Evolutionary conservation across 2,797 vertebrate genomes (phyloP), one percentile per base, ranked within the genome.

Genomic region (Hirundo rustica): DNA sequence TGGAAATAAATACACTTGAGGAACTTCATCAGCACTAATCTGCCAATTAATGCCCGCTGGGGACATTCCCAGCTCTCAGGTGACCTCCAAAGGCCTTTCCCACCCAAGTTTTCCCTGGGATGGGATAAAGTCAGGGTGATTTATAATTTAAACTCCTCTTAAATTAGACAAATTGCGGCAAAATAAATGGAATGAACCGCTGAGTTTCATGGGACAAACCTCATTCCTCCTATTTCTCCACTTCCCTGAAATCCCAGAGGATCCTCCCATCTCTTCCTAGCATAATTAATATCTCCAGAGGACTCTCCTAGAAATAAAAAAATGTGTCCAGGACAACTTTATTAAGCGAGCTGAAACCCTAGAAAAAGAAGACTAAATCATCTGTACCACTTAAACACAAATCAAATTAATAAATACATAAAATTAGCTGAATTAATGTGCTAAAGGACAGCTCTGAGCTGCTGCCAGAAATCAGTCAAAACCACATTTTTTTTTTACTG

Each of bases 81-180:
- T 32, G 89, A 82, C 82, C 88, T 82, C 76, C 55, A 83, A 76
- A 79, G 19, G 75, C 25, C n/a, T 34, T 65, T 86, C 53, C 64
- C 61, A 48, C 17, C 3, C 14, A 0, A 5, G 8, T 29, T 30
- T 32, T 9, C 29, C 42, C 57, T 30, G 58, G 3, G 7, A 81
- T 2, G 62, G 36, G 1, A 16, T 4, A 13, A 84, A 34, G 16
- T 20, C 8, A 38, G 38, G 48, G 29, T 26, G 44, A 67, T 65
- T 53, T 38, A 16, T 3, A 25, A 10, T 38, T 48, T n/a, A n/a
- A 25, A 3, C 3, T 11, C 5, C 2, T 7, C 23, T 21, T 21
- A 13, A 66, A n/a, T 12, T 0, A 6, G 22, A 53, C 7, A 54
- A 48, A 17, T 0, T 32, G 51, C 5, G 89, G 27, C 21, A 66